Conservation (phyloP, 2,888 invertebrate genomes). For the Megamerina dolium region DNA sequence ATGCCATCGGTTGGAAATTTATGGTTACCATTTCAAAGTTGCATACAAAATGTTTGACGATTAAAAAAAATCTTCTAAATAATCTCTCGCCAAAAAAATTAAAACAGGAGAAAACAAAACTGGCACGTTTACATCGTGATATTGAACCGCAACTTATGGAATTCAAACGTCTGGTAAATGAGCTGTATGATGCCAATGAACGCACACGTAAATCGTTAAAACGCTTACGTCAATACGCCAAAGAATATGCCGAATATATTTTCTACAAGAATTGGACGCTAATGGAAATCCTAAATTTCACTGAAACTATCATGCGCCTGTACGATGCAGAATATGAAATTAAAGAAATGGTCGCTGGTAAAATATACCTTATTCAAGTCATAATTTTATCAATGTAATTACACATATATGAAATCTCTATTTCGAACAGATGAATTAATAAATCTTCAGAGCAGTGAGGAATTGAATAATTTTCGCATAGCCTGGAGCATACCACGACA, state of each 20-base stretch:
- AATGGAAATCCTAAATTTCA: constrained; percentile 4
- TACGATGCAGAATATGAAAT: constrained; percentile 14
- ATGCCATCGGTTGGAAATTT: constrained; percentile 1
- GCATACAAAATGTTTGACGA: constrained; percentile 2
- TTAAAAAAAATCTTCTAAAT: background rate
- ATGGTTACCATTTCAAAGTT: background rate
- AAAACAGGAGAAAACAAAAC: background rate
- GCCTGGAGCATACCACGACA: too few relatives aligned
- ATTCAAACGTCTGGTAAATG: constrained; percentile 1
- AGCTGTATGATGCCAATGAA: constrained; percentile 4
- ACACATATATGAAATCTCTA: too few relatives aligned
- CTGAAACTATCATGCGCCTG: constrained; percentile 7
- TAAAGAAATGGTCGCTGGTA: constrained; percentile 12
- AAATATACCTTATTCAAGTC: too few relatives aligned
- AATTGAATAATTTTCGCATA: too few relatives aligned
- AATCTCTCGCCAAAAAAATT: background rate
- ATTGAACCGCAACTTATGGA: background rate
- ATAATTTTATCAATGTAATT: too few relatives aligned
- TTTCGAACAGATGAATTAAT: too few relatives aligned
- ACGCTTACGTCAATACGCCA: background rate
- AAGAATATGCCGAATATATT: background rate
- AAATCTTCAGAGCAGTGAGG: too few relatives aligned
- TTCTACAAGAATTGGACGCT: constrained; percentile 9
- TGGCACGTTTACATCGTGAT: background rate
- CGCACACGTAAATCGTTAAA: constrained; percentile 1